Percentiles rank a stretch among this genome's conserved stretches.
Conservation (phyloP, 2,888 invertebrate genomes). For the Graphium colonna region DNA sequence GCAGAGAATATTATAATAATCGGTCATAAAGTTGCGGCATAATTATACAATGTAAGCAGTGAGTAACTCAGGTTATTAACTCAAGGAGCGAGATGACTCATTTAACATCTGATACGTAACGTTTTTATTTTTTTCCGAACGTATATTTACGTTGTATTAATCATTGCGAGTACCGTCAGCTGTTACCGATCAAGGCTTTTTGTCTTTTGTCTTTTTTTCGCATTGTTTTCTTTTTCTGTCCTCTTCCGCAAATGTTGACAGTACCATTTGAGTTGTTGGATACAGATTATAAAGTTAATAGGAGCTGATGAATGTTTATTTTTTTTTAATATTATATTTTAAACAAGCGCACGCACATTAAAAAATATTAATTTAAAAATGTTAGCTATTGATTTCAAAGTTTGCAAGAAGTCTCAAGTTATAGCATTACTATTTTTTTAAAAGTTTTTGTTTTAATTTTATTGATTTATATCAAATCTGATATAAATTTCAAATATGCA, state of each 20-base stretch:
- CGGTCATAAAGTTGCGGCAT: slow-evolving; percentile 26
- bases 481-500: too few relatives aligned
- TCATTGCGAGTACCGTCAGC: slow-evolving; percentile 11
- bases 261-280: neutral
- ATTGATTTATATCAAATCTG: too few relatives aligned
- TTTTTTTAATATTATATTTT: neutral
- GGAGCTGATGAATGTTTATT: too few relatives aligned
- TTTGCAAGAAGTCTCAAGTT: too few relatives aligned
- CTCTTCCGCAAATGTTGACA: neutral
- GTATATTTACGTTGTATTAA: slow-evolving; percentile 25
- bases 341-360: too few relatives aligned
- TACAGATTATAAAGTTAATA: neutral
- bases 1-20: too few relatives aligned
- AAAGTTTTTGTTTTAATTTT: slow-evolving; percentile 1
- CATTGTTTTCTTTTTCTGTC: slow-evolving; percentile 3
- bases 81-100: slow-evolving; percentile 26
- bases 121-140: slow-evolving; percentile 30
- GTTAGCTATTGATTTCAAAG: neutral
- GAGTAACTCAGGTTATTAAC: slow-evolving; percentile 36
- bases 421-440: too few relatives aligned
- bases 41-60: slow-evolving; percentile 30
- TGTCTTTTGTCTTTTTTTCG: slow-evolving; percentile 1
- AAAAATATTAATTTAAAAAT: too few relatives aligned
- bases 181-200: slow-evolving; percentile 9
- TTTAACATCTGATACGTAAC: slow-evolving; percentile 30